Percentiles rank a stretch among this genome's conserved stretches.
Conservation (phyloP, 2,113 vertebrate species). For the Actenoides lindsayi region DNA sequence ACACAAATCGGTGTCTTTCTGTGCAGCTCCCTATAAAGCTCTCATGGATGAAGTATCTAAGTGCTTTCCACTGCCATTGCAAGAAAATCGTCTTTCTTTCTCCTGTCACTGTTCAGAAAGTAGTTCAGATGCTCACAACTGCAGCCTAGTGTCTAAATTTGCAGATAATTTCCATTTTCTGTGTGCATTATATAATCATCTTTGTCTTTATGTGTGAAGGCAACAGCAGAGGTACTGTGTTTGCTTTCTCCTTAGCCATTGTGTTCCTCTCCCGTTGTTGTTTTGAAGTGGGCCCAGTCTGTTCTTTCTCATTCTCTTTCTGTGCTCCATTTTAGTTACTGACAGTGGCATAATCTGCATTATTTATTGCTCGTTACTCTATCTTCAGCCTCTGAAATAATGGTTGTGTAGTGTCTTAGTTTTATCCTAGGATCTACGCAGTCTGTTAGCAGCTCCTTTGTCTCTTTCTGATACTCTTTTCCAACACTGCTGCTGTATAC, state of each 20-base stretch:
- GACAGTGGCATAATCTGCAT: conserved; percentile 8
- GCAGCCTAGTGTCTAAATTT: background rate
- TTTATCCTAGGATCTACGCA: background rate
- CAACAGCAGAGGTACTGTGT: background rate
- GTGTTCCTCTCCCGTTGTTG: conserved; percentile 4
- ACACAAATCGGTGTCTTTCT: background rate
- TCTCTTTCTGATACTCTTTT: conserved; percentile 17
- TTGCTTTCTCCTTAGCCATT: conserved; percentile 24
- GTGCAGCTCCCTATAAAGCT: background rate
- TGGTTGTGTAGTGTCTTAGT: background rate
- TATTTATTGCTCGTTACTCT: conserved; percentile 37
- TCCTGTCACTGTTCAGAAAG: background rate
- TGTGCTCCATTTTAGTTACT: conserved; percentile 18
- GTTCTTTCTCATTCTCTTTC: background rate
- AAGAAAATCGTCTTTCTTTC: background rate
- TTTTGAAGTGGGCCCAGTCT: conserved; percentile 11
- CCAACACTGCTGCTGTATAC: background rate
- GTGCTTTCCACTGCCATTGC: background rate
- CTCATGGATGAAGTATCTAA: background rate
- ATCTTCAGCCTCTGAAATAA: conserved; percentile 24
- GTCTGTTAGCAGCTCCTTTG: conserved; percentile 30
- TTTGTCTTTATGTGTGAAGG: background rate
- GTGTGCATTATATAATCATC: background rate
- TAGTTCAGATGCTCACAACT: background rate
- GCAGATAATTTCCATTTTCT: background rate